Evolutionary conservation across 2,113 vertebrate species (phyloP).

Genomic region (Manacus vitellinus): DNA sequence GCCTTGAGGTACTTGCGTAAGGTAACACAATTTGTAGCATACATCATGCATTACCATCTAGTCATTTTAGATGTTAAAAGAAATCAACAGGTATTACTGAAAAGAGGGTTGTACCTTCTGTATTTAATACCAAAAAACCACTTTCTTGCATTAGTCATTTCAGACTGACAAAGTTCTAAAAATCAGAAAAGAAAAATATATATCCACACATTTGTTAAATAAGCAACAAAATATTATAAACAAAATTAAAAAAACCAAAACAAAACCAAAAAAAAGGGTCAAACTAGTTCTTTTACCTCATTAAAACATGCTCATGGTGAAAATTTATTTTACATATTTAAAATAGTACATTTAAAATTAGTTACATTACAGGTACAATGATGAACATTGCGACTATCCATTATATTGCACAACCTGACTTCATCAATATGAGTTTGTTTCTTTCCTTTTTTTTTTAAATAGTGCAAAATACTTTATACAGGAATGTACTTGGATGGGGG

Average conservation of each 20-base stretch:
- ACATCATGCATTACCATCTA: conserved; percentile 3
- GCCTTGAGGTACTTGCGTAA: background rate
- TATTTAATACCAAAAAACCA: conserved; percentile 68
- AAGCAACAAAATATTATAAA: conserved; percentile 67
- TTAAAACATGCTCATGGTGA: conserved; percentile 93
- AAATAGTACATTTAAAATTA: conserved; percentile 98
- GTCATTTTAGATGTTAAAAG: conserved; percentile 32
- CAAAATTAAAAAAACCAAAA: conserved; percentile 16
- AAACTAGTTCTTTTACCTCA: conserved; percentile 76
- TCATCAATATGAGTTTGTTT: conserved; percentile 82
- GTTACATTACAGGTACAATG: conserved; percentile 95
- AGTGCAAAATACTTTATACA: conserved; percentile 98
- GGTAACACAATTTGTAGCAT: background rate
- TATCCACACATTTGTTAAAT: conserved; percentile 72
- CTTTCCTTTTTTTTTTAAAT: conserved; percentile 82
- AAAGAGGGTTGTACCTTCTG: conserved; percentile 66
- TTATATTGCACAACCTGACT: conserved; percentile 98
- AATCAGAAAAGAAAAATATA: conserved; percentile 67
- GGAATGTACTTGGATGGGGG: conserved; percentile 91
- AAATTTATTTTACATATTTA: conserved; percentile 99
- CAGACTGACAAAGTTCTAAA: conserved; percentile 69
- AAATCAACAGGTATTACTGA: conserved; percentile 59
- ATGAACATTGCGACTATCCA: conserved; percentile 86
- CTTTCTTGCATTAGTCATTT: conserved; percentile 63
- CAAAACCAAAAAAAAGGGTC: conserved; percentile 55